Conservation (phyloP, 2,888 invertebrate genomes). For the Orthonevra nobilis region DNA sequence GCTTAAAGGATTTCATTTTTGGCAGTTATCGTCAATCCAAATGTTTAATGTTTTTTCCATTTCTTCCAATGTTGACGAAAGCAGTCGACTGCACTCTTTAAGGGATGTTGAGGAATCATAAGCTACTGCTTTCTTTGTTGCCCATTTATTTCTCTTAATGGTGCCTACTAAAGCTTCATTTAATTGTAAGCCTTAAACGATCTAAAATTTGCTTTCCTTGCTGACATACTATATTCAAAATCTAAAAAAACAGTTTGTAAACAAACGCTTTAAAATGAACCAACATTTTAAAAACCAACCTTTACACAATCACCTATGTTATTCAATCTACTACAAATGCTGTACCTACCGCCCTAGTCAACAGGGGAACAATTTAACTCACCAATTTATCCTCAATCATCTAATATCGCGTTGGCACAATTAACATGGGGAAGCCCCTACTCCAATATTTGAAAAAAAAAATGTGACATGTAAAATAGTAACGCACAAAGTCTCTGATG, state of each 20-base stretch:
- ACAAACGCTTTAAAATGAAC: not conserved
- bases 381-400: conserved; percentile 15
- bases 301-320: conserved; percentile 9
- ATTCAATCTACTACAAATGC: conserved; percentile 7
- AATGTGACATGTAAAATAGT: too few relatives aligned
- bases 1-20: conserved; percentile 64
- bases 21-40: conserved; percentile 69
- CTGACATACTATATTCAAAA: conserved; percentile 14
- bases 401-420: conserved; percentile 15
- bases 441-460: not conserved
- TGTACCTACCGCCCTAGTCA: conserved; percentile 6
- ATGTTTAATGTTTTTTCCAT: conserved; percentile 71
- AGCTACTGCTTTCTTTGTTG: conserved; percentile 61
- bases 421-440: conserved; percentile 9
- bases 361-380: conserved; percentile 7
- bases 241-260: conserved; percentile 10
- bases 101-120: conserved; percentile 52
- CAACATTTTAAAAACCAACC: not conserved
- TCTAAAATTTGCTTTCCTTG: conserved; percentile 56
- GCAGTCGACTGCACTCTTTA: conserved; percentile 58
- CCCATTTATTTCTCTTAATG: conserved; percentile 70
- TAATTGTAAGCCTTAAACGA: conserved; percentile 65
- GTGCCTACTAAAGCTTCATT: conserved; percentile 72
- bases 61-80: conserved; percentile 70
- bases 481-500: too few relatives aligned